Conservation (phyloP, 2,113 vertebrate genomes). For the Empidonax alnorum region DNA sequence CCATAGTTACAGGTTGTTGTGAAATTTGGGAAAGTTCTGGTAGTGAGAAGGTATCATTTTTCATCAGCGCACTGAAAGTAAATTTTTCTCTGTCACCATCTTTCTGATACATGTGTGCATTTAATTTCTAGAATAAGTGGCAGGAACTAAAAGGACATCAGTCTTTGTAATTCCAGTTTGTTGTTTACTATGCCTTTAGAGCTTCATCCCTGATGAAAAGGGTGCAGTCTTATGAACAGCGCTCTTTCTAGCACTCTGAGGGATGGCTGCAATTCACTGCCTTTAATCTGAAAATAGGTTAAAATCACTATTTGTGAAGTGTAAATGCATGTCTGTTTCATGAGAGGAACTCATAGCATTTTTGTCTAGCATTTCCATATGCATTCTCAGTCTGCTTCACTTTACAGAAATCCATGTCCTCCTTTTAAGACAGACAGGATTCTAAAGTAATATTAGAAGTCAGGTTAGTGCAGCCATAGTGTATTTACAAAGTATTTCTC, state of each 20-base stretch:
- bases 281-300: conserved; percentile 5
- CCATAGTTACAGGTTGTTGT: neutral
- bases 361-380: neutral
- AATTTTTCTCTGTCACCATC: neutral
- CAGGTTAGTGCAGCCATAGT: neutral
- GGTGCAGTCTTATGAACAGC: neutral
- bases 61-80: neutral
- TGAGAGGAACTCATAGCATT: neutral
- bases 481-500: neutral
- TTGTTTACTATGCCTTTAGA: neutral
- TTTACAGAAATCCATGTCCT: neutral
- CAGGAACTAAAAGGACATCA: neutral
- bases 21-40: neutral
- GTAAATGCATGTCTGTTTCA: neutral
- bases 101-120: neutral
- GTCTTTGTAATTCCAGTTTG: neutral
- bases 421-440: neutral
- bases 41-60: neutral
- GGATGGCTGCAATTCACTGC: neutral
- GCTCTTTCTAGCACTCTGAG: neutral
- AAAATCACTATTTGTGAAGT: neutral
- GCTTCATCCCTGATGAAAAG: neutral
- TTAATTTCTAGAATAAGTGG: neutral
- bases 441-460: neutral
- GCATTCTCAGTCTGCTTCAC: neutral